Percentiles rank a stretch among this genome's conserved stretches.
phyloP scores from a whole-genome alignment of 1,140 invertebrate species.

The Cylas formicarius region DNA sequence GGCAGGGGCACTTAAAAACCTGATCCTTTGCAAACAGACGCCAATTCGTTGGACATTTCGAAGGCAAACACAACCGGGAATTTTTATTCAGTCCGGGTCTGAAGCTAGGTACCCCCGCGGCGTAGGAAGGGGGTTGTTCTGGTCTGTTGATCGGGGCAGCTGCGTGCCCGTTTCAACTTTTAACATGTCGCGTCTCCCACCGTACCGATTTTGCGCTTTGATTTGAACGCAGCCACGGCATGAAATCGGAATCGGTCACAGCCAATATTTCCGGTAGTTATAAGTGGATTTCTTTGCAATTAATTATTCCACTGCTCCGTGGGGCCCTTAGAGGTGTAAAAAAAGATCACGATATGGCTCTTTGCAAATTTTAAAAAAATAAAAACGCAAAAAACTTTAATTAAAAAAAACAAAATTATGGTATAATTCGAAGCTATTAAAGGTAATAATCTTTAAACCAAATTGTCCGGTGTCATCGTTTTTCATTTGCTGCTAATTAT shows the following conservation, averaged over 20 bases:
- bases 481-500: no score
- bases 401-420: background rate
- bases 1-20: background rate
- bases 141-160: slow-evolving; percentile 37
- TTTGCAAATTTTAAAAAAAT: background rate
- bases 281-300: slow-evolving; percentile 1
- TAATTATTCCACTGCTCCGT: no score
- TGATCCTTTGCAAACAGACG: background rate
- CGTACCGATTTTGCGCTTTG: slow-evolving; percentile 21
- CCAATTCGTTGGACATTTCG: background rate
- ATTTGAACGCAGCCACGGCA: slow-evolving; percentile 17
- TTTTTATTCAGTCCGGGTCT: slow-evolving; percentile 16
- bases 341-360: no score
- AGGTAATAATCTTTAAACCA: no score
- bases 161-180: no score
- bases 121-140: slow-evolving; percentile 30
- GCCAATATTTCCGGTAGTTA: slow-evolving; percentile 32
- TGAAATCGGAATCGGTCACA: slow-evolving; percentile 35
- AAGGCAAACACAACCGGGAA: background rate
- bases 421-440: no score
- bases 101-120: slow-evolving; percentile 10
- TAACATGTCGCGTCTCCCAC: slow-evolving; percentile 19
- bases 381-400: background rate
- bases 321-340: no score
- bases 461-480: no score